Evolutionary conservation across 2,888 invertebrate species (phyloP).

Genomic region (Ferrisia virgata): DNA sequence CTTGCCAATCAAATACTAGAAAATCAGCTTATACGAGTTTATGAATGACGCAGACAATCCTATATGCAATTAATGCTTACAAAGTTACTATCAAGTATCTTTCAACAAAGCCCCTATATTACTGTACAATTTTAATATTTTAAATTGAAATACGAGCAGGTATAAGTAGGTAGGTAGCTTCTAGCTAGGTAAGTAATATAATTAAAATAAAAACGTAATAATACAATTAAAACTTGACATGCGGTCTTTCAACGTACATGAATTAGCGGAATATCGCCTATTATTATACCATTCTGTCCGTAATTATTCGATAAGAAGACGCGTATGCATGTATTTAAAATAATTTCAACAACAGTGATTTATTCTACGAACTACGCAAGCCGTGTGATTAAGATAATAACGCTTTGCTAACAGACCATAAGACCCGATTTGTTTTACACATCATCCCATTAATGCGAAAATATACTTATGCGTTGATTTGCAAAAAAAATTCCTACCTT

Average conservation of each 20-base stretch:
- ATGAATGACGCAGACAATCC: too few species aligned
- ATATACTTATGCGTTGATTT: not conserved
- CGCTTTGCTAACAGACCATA: slow-evolving; percentile 4
- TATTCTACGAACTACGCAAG: not conserved
- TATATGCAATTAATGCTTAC: not conserved
- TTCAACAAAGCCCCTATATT: not conserved
- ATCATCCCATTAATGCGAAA: not conserved
- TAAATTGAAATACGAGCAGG: not conserved
- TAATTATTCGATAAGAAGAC: not conserved
- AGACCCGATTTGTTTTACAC: not conserved
- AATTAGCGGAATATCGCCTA: not conserved
- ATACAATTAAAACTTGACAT: not conserved
- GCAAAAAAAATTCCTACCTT: not conserved
- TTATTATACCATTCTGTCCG: not conserved
- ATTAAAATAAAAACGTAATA: not conserved
- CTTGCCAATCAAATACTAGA: too few species aligned
- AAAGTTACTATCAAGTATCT: not conserved
- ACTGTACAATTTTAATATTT: not conserved
- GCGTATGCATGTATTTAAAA: not conserved
- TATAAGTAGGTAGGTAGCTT: not conserved
- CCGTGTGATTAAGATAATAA: not conserved
- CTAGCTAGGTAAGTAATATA: not conserved
- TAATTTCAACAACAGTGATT: not conserved
- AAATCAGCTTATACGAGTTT: too few species aligned
- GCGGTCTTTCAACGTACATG: not conserved